Percentiles rank a stretch among this genome's conserved stretches.
These are phyloP conservation scores for Ophion obscuratus DNA, from an alignment of 2,888 invertebrate genomes.

Conservation along the genomic window DNA sequence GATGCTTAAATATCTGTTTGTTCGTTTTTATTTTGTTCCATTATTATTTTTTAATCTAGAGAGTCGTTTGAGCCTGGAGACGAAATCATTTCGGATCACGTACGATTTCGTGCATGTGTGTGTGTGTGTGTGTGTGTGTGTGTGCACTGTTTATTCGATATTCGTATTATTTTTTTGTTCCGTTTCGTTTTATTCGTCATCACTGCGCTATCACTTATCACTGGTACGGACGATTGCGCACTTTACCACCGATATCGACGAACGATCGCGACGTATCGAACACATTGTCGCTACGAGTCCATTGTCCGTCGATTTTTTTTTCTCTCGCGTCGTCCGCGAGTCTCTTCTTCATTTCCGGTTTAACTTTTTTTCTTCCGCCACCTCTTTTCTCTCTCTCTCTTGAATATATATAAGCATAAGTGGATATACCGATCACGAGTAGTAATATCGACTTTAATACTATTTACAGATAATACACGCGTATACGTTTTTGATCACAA, in stretches of 20 bases:
- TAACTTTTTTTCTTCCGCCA: not conserved
- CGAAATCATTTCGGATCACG: constrained; percentile 55
- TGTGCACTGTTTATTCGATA: constrained; percentile 40
- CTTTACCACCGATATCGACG: constrained; percentile 42
- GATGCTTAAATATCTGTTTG: constrained; percentile 65
- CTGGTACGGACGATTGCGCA: constrained; percentile 38
- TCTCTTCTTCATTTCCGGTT: not conserved
- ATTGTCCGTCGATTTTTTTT: constrained; percentile 28
- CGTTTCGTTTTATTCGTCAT: constrained; percentile 26
- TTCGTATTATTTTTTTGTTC: constrained; percentile 23
- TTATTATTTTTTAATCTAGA: constrained; percentile 63
- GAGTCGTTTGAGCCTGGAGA: constrained; percentile 71
- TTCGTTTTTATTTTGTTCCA: not conserved
- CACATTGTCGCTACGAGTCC: constrained; percentile 38
- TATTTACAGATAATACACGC: constrained; percentile 83
- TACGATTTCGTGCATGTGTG: constrained; percentile 50
- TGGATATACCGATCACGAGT: constrained; percentile 71
- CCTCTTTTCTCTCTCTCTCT: constrained; percentile 24
- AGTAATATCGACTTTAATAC: constrained; percentile 71
- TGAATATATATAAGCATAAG: constrained; percentile 58
- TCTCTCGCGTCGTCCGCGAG: not conserved
- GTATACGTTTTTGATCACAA: constrained; percentile 84
- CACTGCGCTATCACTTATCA: constrained; percentile 47
- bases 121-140: constrained; percentile 44
- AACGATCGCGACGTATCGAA: constrained; percentile 54